Evolutionary conservation across 2,797 vertebrate species (phyloP).

Genomic region (Parambassis ranga): DNA sequence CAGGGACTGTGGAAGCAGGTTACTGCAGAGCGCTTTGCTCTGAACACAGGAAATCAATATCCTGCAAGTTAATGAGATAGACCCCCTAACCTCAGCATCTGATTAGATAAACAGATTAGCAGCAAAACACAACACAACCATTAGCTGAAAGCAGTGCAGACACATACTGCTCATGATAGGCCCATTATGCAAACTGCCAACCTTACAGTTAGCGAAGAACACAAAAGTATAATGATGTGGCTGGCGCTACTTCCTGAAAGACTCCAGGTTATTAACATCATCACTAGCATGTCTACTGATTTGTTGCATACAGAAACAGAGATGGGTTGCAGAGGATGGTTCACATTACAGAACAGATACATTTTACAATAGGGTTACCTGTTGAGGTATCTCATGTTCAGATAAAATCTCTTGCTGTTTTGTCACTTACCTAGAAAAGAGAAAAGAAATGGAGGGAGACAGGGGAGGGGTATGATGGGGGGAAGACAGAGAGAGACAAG

Average conservation of each 20-base stretch:
- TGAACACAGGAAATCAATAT: slow-evolving; percentile 72
- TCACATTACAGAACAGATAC: not conserved
- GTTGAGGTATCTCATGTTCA: slow-evolving; percentile 29
- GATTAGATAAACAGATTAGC: slow-evolving; percentile 77
- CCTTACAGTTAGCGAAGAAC: slow-evolving; percentile 31
- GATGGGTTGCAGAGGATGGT: no score
- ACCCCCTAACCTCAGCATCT: slow-evolving; percentile 66
- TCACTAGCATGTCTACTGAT: not conserved
- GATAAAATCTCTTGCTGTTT: slow-evolving; percentile 45
- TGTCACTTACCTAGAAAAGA: slow-evolving; percentile 73
- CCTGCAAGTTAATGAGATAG: slow-evolving; percentile 71
- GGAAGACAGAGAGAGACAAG: not conserved
- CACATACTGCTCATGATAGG: slow-evolving; percentile 24
- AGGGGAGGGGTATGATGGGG: not conserved
- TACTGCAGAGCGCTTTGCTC: slow-evolving; percentile 43
- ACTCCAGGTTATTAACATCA: not conserved
- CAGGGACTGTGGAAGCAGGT: slow-evolving; percentile 51
- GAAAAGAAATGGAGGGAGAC: slow-evolving; percentile 14
- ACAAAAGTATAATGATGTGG: slow-evolving; percentile 8
- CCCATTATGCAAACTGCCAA: slow-evolving; percentile 22
- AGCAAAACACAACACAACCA: slow-evolving; percentile 62
- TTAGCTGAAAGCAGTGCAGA: slow-evolving; percentile 40
- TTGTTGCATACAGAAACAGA: not conserved
- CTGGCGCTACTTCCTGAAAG: not conserved
- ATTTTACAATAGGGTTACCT: slow-evolving; percentile 50